Conservation (phyloP, 2,113 vertebrate species). For the Podiceps cristatus region DNA sequence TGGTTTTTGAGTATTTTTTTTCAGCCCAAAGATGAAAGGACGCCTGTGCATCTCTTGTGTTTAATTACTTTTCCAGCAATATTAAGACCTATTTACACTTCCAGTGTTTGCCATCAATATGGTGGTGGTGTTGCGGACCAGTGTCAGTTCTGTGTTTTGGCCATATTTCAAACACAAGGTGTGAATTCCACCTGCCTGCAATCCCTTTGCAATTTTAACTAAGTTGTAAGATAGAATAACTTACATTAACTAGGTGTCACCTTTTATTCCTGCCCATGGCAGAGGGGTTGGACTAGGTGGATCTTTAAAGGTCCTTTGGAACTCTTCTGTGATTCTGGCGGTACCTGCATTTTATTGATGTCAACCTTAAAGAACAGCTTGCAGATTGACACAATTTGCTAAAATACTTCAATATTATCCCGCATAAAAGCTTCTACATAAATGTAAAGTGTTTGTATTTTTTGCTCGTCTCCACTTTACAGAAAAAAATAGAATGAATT, state of each 20-base stretch:
- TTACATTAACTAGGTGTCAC: background rate
- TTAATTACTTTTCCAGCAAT: background rate
- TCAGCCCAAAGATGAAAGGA: background rate
- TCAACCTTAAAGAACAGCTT: background rate
- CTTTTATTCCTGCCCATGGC: background rate
- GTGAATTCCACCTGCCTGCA: background rate
- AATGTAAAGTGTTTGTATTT: background rate
- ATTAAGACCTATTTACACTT: background rate
- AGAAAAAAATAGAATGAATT: background rate
- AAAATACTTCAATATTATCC: background rate
- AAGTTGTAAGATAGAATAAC: background rate
- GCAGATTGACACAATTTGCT: background rate
- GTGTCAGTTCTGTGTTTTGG: background rate
- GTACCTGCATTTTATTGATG: background rate
- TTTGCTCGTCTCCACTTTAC: background rate
- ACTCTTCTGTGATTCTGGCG: background rate
- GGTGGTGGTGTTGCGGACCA: background rate
- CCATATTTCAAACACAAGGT: background rate
- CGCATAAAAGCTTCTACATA: background rate
- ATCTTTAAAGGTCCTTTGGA: background rate
- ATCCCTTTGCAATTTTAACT: background rate
- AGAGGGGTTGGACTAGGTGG: background rate
- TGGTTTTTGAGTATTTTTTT: background rate
- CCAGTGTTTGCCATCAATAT: fast-evolving
- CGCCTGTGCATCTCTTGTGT: fast-evolving